Evolutionary conservation across 1,140 invertebrate species (phyloP), one percentile per base, ranked within the genome.

Genomic region (Whitmania pigra): DNA sequence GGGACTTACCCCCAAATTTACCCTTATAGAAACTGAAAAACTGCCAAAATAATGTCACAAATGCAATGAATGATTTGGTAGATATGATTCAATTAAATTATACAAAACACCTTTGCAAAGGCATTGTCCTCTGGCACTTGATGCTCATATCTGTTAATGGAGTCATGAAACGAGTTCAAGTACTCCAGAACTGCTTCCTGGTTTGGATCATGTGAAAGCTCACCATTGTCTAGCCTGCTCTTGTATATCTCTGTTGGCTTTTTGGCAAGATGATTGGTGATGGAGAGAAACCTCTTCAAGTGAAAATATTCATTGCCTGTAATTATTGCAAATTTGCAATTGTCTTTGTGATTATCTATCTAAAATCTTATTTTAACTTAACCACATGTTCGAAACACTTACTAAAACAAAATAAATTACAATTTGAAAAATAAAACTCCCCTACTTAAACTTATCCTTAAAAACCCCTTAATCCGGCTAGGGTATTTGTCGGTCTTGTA

Each of bases 141-240:
- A 55, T 22, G 78, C 71, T 77, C 67, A 69, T 79, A 79, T n/a
- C 74, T 72, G 43, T 73, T 22, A 0, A 79, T 55, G 43, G 75
- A n/a, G 15, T 69, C 40, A 71, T 78, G 74, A n/a, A 79, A 72
- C 49, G 27, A 60, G 49, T 79, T 74, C 66, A 79, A 70, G 20
- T 74, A 63, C 53, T 75, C 69, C 25, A 79, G 75, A 53, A 78
- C 74, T 17, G 53, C 68, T 17, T 74, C 67, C 68, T 79, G 78
- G 57, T 78, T 72, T 7, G 67, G 69, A 75, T 79, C 78, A 68
- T 73, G 69, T 36, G 74, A 69, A 25, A 79, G 71, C 22, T 76
- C 69, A 25, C 78, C 77, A 43, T 4, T 29, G 43, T 68, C 22
- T 18, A 77, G 63, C 55, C 57, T 75, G 17, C 15, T 17, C 25